These are phyloP conservation scores for Mactra quadrangularis DNA, from an alignment of 1,140 invertebrate species.

Conservation along the genomic window DNA sequence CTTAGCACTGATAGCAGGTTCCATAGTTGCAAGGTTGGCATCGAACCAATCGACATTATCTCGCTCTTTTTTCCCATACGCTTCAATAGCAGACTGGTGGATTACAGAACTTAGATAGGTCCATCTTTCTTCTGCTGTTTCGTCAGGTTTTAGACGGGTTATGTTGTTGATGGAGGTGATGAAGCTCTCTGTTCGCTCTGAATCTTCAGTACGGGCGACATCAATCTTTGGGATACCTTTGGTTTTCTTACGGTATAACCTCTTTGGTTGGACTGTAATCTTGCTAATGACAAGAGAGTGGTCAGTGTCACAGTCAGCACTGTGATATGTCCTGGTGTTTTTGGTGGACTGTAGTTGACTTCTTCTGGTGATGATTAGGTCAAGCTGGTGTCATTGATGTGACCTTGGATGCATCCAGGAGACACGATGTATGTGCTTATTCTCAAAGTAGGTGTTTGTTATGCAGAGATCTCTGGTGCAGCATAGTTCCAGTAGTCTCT, in stretches of 20 bases:
- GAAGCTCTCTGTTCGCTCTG: no score
- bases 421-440: slow-evolving; percentile 63
- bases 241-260: background rate
- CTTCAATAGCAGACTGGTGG: no score
- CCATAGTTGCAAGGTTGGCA: no score
- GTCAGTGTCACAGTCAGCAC: slow-evolving; percentile 65
- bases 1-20: background rate
- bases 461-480: slow-evolving; percentile 24
- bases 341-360: slow-evolving; percentile 9
- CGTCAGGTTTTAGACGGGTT: no score
- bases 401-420: slow-evolving; percentile 67
- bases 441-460: slow-evolving; percentile 50
- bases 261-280: slow-evolving; percentile 54
- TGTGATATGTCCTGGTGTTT: slow-evolving; percentile 53
- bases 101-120: no score
- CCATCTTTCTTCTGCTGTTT: no score
- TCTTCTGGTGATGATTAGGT: slow-evolving; percentile 54
- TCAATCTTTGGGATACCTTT: no score
- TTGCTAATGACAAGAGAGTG: slow-evolving; percentile 50
- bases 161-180: no score
- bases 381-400: slow-evolving; percentile 63
- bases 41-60: no score
- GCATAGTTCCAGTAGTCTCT: slow-evolving; percentile 64
- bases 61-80: no score
- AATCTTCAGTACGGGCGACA: no score